These are phyloP conservation scores for Aythya baeri DNA, from an alignment of 2,113 vertebrate genomes.

Conservation along the genomic window DNA sequence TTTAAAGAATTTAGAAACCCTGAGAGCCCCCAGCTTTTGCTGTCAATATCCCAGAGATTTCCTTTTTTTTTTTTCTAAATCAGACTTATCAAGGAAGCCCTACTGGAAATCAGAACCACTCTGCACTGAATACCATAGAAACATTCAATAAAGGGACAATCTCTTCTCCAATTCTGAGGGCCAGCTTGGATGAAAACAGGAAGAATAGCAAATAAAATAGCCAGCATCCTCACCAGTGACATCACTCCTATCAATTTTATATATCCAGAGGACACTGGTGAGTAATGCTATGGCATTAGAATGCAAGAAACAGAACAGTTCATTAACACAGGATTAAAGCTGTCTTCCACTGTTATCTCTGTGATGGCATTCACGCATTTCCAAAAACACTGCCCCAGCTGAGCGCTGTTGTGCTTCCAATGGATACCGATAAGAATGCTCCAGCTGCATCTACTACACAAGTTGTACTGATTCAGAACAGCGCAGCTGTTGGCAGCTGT, in stretches of 20 bases:
- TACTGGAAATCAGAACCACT: neutral
- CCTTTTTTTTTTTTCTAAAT: neutral
- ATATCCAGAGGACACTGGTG: neutral
- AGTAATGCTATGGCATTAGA: neutral
- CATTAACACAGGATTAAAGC: neutral
- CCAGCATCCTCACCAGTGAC: neutral
- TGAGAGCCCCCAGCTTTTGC: neutral
- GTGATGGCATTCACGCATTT: neutral
- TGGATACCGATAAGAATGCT: neutral
- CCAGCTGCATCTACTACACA: neutral
- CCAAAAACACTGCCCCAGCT: neutral
- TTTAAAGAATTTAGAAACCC: neutral
- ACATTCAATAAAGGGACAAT: neutral
- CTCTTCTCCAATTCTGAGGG: neutral
- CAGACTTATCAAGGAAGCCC: neutral
- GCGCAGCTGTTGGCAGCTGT: neutral
- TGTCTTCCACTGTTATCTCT: neutral
- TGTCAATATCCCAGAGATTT: neutral
- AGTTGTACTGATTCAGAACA: neutral
- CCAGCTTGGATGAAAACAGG: neutral
- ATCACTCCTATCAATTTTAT: neutral
- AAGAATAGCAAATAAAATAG: neutral
- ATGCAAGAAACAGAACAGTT: neutral
- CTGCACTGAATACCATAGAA: neutral
- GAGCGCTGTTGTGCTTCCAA: neutral